Base-by-base conservation (phyloP, 2,888 invertebrate genomes). In the Selenia dentaria region DNA sequence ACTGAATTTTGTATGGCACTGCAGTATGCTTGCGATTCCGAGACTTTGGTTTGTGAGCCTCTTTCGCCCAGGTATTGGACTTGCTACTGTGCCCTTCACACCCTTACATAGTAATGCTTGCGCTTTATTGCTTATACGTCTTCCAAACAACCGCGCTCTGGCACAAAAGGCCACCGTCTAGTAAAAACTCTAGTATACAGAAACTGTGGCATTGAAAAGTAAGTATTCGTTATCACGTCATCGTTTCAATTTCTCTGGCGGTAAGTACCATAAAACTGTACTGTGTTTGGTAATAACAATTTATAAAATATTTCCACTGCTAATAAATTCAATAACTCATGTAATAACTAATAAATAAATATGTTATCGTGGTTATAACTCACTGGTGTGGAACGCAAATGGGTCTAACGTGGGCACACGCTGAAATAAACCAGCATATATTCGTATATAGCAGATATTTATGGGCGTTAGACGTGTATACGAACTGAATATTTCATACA, bases 401-500 rank as follows among this genome's bases (percentile, higher is more conserved):
- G 44, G 47, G 27, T 36, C 35, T 45, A 33, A 52, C 45, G 50
- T 50, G 51, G 40, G 46, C 50, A 55, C 52, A 54, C 48, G 37
- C 22, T 48, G 32, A 49, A 47, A 51, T 45, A 52, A 27, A 37
- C 28, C 8, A 34, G 16, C 38, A 5, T 27, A 36, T 39, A 50
- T 44, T 11, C 38, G n/a, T 26, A 36, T 39, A 50, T 43, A 33
- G 10, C 20, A 46, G 51, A 55, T 55, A 57, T 54, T 57, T 57
- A 57, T 55, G 52, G 38, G 41, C 34, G 48, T 55, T 42, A 53
- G 46, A 51, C 48, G 52, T 48, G 54, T 45, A 41, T 43, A 48
- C 42, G 34, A 36, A 43, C 53, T 58, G 55, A 55, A 58, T 58
- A 55, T 58, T 58, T 58, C 42, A 58, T 53, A 41, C 20, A 28